phyloP scores from a whole-genome alignment of 2,888 invertebrate genomes.

The Cybosia mesomella region DNA sequence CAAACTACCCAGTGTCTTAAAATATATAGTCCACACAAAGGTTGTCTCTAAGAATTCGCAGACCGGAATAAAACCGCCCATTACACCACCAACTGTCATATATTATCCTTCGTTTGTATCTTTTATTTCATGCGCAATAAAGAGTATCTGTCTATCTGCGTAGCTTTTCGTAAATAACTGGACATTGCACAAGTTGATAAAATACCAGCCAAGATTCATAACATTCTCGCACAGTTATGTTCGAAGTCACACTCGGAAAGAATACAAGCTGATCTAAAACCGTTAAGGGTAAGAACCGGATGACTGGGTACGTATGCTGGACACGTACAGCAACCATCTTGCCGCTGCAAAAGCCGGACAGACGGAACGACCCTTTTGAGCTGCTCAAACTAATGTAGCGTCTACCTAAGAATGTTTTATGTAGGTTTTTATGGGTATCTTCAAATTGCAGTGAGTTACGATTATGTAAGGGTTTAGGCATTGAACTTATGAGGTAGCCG shows the following conservation, averaged over 20 bases:
- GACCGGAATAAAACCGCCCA: constrained; percentile 3
- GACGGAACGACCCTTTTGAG: constrained; percentile 58
- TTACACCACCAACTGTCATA: background rate
- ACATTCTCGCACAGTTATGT: constrained; percentile 49
- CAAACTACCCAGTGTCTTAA: constrained; percentile 2
- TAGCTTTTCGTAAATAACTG: constrained; percentile 12
- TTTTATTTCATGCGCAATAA: constrained; percentile 4
- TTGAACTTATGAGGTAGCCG: background rate
- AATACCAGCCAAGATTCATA: constrained; percentile 47
- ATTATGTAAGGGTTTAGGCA: background rate
- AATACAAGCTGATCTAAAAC: constrained; percentile 64
- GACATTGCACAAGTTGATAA: constrained; percentile 34
- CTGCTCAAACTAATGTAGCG: constrained; percentile 57
- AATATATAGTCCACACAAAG: constrained; percentile 3
- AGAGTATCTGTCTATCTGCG: background rate
- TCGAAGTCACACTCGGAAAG: constrained; percentile 53
- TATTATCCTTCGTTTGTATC: constrained; percentile 1
- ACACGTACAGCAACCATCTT: constrained; percentile 70
- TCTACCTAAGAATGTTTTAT: constrained; percentile 42
- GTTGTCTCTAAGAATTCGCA: constrained; percentile 3
- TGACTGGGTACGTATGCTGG: constrained; percentile 48
- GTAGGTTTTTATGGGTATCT: constrained; percentile 35
- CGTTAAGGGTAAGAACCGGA: constrained; percentile 49
- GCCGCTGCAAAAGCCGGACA: constrained; percentile 58
- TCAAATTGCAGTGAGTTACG: constrained; percentile 28